phyloP scores from a whole-genome alignment of 2,113 vertebrate species.

The Zeus faber region DNA sequence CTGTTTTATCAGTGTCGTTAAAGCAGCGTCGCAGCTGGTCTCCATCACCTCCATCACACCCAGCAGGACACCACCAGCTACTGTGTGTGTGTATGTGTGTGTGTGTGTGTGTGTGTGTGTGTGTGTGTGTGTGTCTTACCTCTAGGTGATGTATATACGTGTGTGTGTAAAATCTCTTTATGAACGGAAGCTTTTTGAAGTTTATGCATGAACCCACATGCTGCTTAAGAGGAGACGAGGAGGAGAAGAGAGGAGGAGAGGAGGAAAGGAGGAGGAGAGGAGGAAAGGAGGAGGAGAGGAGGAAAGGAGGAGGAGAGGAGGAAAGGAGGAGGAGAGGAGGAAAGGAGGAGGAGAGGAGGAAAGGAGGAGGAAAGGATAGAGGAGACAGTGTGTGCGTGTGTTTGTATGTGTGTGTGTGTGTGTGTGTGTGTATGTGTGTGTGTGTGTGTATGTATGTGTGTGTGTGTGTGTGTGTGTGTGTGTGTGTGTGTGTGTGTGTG shows the following conservation, averaged over 20 bases:
- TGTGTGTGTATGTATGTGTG: neutral
- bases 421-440: neutral
- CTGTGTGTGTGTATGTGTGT: neutral
- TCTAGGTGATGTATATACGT: neutral
- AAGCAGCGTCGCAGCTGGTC: neutral
- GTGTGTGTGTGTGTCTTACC: neutral
- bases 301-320: neutral
- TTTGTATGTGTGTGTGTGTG: neutral
- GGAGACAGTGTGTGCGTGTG: neutral
- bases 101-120: neutral
- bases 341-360: neutral
- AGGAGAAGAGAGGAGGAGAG: neutral
- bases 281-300: neutral
- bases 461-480: neutral
- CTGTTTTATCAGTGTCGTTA: neutral
- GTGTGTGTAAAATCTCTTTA: constrained; percentile 2
- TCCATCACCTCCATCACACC: neutral
- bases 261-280: neutral
- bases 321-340: neutral
- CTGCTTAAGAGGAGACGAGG: neutral
- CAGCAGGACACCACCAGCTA: neutral
- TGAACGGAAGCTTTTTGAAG: constrained; percentile 1
- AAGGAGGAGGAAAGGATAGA: neutral
- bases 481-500: neutral
- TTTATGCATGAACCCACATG: neutral